These are phyloP conservation scores for Enteromius unitaeniatus DNA, from an alignment of 2,797 vertebrate species.

Conservation along the genomic window DNA sequence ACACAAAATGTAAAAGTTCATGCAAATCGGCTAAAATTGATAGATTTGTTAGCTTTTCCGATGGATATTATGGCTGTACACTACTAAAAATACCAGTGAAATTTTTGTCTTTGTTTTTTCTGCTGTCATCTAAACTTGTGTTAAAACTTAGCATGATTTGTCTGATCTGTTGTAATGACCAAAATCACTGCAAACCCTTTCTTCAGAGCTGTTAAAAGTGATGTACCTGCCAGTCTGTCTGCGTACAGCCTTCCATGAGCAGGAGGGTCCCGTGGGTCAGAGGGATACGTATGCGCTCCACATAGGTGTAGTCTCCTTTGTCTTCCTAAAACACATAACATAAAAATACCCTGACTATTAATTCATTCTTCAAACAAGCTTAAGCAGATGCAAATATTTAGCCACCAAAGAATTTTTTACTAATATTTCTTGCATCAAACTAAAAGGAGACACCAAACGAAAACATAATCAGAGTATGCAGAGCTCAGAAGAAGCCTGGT, in stretches of 20 bases:
- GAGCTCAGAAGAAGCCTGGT: neutral
- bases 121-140: neutral
- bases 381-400: neutral
- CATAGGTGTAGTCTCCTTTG: slow-evolving; percentile 86
- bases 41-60: neutral
- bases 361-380: neutral
- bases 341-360: neutral
- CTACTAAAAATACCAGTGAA: neutral
- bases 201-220: neutral
- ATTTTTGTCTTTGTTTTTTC: neutral
- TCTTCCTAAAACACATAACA: slow-evolving; percentile 81
- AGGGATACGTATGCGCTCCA: slow-evolving; percentile 85
- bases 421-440: neutral
- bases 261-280: slow-evolving; percentile 89
- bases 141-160: neutral
- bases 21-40: neutral
- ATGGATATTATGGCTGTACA: neutral
- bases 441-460: neutral
- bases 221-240: slow-evolving; percentile 94
- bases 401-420: neutral
- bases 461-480: neutral
- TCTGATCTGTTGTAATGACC: neutral
- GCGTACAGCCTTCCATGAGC: slow-evolving; percentile 92
- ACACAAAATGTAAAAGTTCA: neutral
- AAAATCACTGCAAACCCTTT: neutral